phyloP scores from a whole-genome alignment of 2,113 vertebrate genomes.

The Asarcornis scutulata region DNA sequence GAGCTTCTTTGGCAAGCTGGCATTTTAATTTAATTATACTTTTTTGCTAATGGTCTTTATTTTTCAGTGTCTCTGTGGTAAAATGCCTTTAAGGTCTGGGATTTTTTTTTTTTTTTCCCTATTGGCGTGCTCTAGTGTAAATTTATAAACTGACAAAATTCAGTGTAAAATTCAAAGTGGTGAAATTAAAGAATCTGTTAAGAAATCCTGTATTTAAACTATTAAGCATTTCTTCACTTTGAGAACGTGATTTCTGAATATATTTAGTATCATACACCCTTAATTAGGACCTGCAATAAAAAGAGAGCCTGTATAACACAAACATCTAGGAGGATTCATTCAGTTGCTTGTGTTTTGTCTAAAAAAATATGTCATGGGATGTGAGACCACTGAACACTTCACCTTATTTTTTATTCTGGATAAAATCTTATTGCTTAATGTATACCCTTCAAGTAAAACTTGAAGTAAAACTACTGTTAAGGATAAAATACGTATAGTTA shows the following conservation, averaged over 20 bases:
- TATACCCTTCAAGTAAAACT: not conserved
- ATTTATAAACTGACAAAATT: constrained; percentile 87
- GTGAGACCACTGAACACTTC: not conserved
- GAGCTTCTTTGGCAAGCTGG: constrained; percentile 78
- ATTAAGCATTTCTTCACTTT: constrained; percentile 60
- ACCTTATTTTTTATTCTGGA: not conserved
- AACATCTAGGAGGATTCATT: not conserved
- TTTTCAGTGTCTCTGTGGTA: constrained; percentile 83
- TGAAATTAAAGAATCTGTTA: constrained; percentile 68
- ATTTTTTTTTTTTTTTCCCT: constrained; percentile 32
- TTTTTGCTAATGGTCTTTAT: constrained; percentile 88
- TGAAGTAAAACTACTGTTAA: not conserved
- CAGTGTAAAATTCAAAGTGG: constrained; percentile 73
- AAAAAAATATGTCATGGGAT: not conserved
- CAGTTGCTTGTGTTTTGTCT: not conserved
- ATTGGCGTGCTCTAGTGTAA: constrained; percentile 69
- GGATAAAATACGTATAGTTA: not conserved
- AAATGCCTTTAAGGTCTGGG: constrained; percentile 71
- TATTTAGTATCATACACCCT: not conserved
- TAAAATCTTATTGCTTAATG: not conserved
- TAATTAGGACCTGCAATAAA: not conserved
- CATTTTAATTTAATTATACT: constrained; percentile 89
- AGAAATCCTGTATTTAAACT: constrained; percentile 42
- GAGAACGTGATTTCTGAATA: constrained; percentile 25
- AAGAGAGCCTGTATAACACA: not conserved